phyloP scores from a whole-genome alignment of 2,888 invertebrate genomes.

The Diadegma fenestrale region DNA sequence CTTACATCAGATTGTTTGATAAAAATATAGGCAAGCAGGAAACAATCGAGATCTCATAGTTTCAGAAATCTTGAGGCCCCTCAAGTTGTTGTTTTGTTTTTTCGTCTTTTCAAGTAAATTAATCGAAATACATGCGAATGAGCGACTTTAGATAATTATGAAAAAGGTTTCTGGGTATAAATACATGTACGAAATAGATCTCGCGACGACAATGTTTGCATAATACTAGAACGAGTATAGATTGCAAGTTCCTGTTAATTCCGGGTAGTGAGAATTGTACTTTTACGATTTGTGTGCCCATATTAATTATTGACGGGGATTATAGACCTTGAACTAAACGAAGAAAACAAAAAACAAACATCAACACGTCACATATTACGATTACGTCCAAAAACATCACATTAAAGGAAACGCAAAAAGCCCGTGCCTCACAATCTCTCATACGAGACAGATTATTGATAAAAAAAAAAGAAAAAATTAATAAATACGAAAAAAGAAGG shows the following conservation, averaged over 20 bases:
- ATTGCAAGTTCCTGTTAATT: constrained; percentile 55
- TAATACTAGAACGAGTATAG: constrained; percentile 53
- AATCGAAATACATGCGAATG: constrained; percentile 21
- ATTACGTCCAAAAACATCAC: constrained; percentile 52
- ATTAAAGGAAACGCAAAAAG: constrained; percentile 38
- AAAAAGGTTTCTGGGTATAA: constrained; percentile 51
- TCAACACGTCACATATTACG: constrained; percentile 36
- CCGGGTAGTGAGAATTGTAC: constrained; percentile 15
- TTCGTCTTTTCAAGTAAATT: constrained; percentile 12
- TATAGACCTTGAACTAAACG: constrained; percentile 14
- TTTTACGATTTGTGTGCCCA: constrained; percentile 22
- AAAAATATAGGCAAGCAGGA: background rate
- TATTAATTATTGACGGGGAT: constrained; percentile 37
- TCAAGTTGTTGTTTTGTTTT: constrained; percentile 21
- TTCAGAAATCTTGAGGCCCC: background rate
- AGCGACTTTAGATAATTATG: constrained; percentile 46
- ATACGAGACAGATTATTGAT: constrained; percentile 25
- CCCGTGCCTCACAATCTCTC: constrained; percentile 36
- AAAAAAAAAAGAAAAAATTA: constrained; percentile 16
- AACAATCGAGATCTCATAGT: constrained; percentile 30
- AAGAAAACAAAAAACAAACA: constrained; percentile 25
- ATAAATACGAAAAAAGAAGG: constrained; percentile 19
- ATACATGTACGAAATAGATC: constrained; percentile 52
- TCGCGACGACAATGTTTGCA: constrained; percentile 47
- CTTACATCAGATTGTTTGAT: constrained; percentile 8